A percentile compares a stretch with the other conserved stretches of the same genome.
These are phyloP conservation scores for Falco novaeseelandiae DNA, from an alignment of 2,797 vertebrate species.

Conservation along the genomic window DNA sequence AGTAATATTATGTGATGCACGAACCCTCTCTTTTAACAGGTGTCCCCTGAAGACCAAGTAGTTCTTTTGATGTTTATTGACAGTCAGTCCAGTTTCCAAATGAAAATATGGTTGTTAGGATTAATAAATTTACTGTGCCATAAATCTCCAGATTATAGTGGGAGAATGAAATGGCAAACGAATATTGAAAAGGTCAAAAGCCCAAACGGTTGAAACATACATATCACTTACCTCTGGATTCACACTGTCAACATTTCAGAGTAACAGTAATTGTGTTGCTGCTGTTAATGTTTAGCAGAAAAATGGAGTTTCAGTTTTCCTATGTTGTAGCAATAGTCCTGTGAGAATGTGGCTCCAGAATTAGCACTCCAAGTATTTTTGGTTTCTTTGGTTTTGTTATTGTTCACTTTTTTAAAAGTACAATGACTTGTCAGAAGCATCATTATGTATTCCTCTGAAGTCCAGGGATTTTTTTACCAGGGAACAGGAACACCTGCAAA, in stretches of 20 bases:
- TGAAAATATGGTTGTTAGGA: slow-evolving; percentile 49
- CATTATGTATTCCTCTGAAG: neutral
- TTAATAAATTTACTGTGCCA: slow-evolving; percentile 54
- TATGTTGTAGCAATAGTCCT: neutral
- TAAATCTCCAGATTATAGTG: slow-evolving; percentile 45
- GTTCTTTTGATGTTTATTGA: slow-evolving; percentile 51
- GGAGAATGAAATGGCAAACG: slow-evolving; percentile 40
- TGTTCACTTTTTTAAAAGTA: neutral
- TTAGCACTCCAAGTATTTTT: neutral
- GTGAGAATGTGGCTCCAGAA: neutral
- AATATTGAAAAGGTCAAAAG: slow-evolving; percentile 10
- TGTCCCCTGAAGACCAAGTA: neutral
- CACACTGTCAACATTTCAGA: slow-evolving; percentile 14
- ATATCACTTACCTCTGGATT: slow-evolving; percentile 21
- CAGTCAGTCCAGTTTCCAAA: neutral
- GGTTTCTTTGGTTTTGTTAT: neutral
- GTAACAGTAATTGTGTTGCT: neutral
- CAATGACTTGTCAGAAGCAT: neutral
- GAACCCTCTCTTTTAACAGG: slow-evolving; percentile 10
- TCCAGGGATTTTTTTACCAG: too few species aligned
- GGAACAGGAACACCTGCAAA: neutral
- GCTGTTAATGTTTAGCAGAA: slow-evolving; percentile 54
- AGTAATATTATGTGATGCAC: neutral
- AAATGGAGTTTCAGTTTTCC: slow-evolving; percentile 11
- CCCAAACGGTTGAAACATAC: neutral